Evolutionary conservation across 2,797 vertebrate genomes (phyloP).

Genomic region (Eurystomus glaucurus): DNA sequence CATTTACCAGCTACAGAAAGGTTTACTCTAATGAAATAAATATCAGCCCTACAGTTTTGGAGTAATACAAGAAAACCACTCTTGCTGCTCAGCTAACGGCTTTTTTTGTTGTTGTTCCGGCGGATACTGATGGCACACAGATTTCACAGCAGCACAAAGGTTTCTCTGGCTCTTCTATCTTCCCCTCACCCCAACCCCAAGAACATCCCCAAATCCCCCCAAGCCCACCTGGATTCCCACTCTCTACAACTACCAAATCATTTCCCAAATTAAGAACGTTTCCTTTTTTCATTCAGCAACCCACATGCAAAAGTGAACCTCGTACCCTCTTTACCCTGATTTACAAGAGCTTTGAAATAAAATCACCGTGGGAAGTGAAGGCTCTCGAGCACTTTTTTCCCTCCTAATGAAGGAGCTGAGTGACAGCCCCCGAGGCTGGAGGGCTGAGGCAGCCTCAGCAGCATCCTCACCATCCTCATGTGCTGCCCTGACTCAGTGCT

Average conservation of each 20-base stretch:
- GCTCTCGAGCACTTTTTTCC: neutral
- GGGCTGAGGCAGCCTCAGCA: neutral
- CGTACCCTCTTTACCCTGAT: neutral
- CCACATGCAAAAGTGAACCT: neutral
- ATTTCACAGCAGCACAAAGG: neutral
- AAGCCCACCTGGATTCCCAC: neutral
- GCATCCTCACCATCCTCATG: neutral
- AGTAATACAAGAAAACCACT: constrained; percentile 52
- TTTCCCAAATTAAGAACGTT: neutral
- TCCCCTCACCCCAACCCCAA: neutral
- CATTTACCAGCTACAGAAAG: neutral
- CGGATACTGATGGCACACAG: neutral
- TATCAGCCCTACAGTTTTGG: constrained; percentile 48
- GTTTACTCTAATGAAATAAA: constrained; percentile 63
- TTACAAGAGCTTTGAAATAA: constrained; percentile 43
- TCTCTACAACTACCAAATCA: neutral
- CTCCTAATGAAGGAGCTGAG: constrained; percentile 59
- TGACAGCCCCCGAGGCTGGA: constrained; percentile 52
- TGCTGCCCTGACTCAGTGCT: neutral
- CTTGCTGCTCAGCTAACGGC: constrained; percentile 34
- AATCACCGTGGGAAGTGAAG: neutral
- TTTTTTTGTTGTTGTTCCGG: neutral
- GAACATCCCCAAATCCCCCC: neutral
- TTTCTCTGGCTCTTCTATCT: neutral
- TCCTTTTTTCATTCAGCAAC: neutral